Percentiles rank a stretch among this genome's conserved stretches.
Evolutionary conservation across 2,113 vertebrate genomes (phyloP).

Genomic region (Hydrolagus affinis): DNA sequence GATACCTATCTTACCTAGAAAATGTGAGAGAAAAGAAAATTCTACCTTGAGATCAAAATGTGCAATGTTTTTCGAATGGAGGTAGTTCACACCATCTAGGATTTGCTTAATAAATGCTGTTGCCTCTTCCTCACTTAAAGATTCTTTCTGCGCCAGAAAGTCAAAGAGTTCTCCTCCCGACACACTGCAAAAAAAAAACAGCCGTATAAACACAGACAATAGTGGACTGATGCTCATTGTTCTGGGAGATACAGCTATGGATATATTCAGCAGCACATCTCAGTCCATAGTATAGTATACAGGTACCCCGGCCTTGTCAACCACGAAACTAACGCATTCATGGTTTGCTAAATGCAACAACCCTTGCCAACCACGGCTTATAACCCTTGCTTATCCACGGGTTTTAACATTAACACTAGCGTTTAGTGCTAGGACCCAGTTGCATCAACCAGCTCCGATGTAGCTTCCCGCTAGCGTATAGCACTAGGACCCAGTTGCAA

Average conservation of each 20-base stretch:
- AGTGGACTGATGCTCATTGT: background rate
- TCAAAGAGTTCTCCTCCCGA: conserved; percentile 95
- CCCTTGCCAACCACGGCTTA: too few species aligned
- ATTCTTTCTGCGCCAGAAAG: conserved; percentile 92
- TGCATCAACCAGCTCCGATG: too few species aligned
- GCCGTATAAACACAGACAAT: background rate
- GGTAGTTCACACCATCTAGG: conserved; percentile 82
- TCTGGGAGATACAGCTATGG: background rate
- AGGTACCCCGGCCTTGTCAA: too few species aligned
- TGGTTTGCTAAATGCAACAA: too few species aligned
- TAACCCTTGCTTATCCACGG: too few species aligned
- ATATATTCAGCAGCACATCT: background rate
- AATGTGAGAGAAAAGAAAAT: background rate
- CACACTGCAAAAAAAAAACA: conserved; percentile 60
- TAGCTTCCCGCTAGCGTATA: too few species aligned
- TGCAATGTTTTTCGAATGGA: conserved; percentile 82
- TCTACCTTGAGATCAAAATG: conserved; percentile 95
- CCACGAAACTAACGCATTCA: too few species aligned
- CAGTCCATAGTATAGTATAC: too few species aligned
- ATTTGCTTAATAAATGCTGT: conserved; percentile 96
- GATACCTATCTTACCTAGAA: background rate
- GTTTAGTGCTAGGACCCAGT: too few species aligned
- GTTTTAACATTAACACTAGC: too few species aligned
- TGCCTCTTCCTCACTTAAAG: conserved; percentile 90
- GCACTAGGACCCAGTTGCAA: too few species aligned